Evolutionary conservation across 1,140 invertebrate species (phyloP).

Genomic region (Rhagoletis pomonella): DNA sequence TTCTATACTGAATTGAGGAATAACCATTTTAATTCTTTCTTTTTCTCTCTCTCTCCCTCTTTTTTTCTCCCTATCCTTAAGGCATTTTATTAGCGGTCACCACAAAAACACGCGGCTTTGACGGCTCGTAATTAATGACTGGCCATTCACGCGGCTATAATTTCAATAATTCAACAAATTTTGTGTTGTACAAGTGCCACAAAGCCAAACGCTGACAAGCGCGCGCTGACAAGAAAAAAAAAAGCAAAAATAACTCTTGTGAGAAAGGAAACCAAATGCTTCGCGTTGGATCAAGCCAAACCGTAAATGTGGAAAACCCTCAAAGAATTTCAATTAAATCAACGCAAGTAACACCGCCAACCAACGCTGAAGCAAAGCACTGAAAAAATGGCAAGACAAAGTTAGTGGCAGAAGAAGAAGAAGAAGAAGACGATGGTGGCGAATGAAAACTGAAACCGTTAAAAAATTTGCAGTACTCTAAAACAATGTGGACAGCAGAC

Average conservation of each 20-base stretch:
- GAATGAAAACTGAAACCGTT: slow-evolving; percentile 14
- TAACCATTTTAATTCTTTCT: background rate
- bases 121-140: slow-evolving; percentile 30
- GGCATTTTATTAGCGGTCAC: slow-evolving; percentile 21
- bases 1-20: no score
- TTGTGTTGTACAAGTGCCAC: background rate
- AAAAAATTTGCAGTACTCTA: background rate
- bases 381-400: background rate
- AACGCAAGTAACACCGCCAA: slow-evolving; percentile 6
- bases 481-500: slow-evolving; percentile 13
- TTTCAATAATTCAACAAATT: slow-evolving; percentile 46
- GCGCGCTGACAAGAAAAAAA: background rate
- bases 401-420: no score
- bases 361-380: background rate
- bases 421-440: background rate
- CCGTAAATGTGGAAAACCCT: background rate
- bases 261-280: background rate
- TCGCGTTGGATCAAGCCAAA: background rate
- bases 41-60: background rate
- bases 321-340: slow-evolving; percentile 52
- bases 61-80: background rate
- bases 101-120: background rate
- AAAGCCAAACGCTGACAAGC: background rate
- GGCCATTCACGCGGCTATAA: background rate
- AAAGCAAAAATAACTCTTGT: background rate